phyloP scores from a whole-genome alignment of 2,797 vertebrate species.

The Anolis apletophallus region DNA sequence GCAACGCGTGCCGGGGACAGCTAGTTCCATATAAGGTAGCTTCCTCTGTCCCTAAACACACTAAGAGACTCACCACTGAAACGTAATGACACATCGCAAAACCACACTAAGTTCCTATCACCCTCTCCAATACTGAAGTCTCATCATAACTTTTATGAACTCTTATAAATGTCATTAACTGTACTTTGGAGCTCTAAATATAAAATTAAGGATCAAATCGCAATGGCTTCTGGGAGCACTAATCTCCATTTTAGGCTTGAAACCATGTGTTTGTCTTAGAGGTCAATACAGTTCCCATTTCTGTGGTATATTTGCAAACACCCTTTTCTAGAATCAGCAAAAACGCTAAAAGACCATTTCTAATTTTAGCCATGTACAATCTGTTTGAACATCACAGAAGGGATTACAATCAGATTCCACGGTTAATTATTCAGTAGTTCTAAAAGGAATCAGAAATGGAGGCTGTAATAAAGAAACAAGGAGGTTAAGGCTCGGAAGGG shows the following conservation, averaged over 20 bases:
- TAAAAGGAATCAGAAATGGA: background rate
- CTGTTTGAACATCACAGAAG: background rate
- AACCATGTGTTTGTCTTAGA: too few relatives aligned
- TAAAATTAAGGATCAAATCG: too few relatives aligned
- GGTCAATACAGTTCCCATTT: too few relatives aligned
- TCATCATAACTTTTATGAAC: background rate
- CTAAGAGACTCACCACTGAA: too few relatives aligned
- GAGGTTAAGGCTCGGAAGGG: too few relatives aligned
- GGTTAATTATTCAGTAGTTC: background rate
- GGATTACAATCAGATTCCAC: background rate
- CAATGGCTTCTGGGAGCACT: too few relatives aligned
- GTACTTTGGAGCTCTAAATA: too few relatives aligned
- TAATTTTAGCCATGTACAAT: background rate
- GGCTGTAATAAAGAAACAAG: too few relatives aligned
- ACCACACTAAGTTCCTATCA: background rate
- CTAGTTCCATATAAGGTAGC: background rate
- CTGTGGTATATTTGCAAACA: background rate
- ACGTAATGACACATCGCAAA: background rate
- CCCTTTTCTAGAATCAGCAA: background rate
- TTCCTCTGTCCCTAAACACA: background rate
- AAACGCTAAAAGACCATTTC: background rate
- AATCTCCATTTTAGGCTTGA: too few relatives aligned
- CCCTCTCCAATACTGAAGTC: background rate
- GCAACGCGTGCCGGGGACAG: too few relatives aligned
- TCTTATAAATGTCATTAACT: background rate